These are phyloP conservation scores for Cygnus buccinator DNA, from an alignment of 2,113 vertebrate genomes.

Conservation along the genomic window DNA sequence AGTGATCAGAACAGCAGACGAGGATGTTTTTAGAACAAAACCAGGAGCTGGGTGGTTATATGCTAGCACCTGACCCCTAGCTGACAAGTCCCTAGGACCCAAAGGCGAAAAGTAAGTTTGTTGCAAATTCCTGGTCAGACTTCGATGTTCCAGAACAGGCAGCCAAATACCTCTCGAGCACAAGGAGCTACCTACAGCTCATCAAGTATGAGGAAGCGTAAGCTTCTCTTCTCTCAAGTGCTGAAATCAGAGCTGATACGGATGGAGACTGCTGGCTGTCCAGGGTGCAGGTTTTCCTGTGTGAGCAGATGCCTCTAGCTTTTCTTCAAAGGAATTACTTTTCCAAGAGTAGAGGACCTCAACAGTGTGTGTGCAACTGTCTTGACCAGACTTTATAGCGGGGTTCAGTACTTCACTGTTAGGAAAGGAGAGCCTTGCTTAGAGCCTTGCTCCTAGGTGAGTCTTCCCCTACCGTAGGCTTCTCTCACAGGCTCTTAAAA, in stretches of 20 bases:
- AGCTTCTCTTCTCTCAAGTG: neutral
- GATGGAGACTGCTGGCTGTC: neutral
- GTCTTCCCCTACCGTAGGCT: neutral
- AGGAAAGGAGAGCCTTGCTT: neutral
- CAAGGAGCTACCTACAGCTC: neutral
- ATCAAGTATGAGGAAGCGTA: neutral
- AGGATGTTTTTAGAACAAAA: neutral
- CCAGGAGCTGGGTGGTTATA: neutral
- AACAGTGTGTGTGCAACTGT: accelerated
- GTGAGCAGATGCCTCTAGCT: neutral
- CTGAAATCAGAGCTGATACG: neutral
- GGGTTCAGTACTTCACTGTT: neutral
- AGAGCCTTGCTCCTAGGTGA: too few relatives aligned
- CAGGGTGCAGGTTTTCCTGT: neutral
- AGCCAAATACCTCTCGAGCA: neutral
- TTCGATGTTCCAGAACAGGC: neutral
- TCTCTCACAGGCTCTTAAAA: neutral
- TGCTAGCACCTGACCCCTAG: neutral
- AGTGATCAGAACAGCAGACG: neutral
- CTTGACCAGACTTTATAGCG: accelerated
- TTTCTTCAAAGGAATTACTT: neutral
- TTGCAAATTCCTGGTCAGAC: neutral
- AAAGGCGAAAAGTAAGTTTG: neutral
- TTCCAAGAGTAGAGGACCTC: neutral
- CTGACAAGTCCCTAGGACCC: neutral